Evolutionary conservation across 2,113 vertebrate genomes (phyloP), one percentile per base, ranked within the genome.

Genomic region (Pedionomus torquatus): DNA sequence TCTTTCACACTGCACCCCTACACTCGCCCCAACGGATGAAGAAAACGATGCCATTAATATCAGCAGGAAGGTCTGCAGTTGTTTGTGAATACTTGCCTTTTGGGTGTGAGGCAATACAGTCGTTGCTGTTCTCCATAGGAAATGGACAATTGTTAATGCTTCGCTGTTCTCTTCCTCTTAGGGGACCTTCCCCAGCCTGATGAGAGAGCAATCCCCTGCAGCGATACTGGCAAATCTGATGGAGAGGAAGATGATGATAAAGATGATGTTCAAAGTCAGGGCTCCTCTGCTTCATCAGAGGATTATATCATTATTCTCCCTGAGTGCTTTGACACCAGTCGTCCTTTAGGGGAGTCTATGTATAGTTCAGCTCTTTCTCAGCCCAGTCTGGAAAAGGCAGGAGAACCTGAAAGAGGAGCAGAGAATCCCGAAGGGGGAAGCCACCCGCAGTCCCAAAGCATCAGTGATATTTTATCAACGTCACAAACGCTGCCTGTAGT

Each of bases 281-380:
- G 97, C 31, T 99, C 99, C 35, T 99, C 99, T 44, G 97, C 98
- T 33, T 99, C 99, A 9, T 99, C 99, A 1, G 99, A 99, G 96
- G 99, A 99, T 94, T 99, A 99, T 77, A 99, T 99, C 97, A 99
- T 99, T 49, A 98, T 99, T 93, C 98, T 99, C 44, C 99, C 99
- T 0, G 99, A 99, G 92, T 99, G 99, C 95, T 99, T 99, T 72
- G 99, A 99, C 93, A 99, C 99, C 51, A 99, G 98, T 65, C 99
- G 99, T 43, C 99, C 99, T 5, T 97, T 99, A 17, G 99, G 99
- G 26, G 99, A 99, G 88, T 99, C 99, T 71, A 98, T 99, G 99
- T 99, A 99, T 68, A 99, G 99, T 95, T 99, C 99, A 1, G 99
- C 99, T 8, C 97, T 99, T 93, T 99, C 99, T 20, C 99, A 99